A percentile compares a stretch with the other conserved stretches of the same genome.
Evolutionary conservation across 1,140 invertebrate species (phyloP).

Genomic region (Papilio polyxenes): DNA sequence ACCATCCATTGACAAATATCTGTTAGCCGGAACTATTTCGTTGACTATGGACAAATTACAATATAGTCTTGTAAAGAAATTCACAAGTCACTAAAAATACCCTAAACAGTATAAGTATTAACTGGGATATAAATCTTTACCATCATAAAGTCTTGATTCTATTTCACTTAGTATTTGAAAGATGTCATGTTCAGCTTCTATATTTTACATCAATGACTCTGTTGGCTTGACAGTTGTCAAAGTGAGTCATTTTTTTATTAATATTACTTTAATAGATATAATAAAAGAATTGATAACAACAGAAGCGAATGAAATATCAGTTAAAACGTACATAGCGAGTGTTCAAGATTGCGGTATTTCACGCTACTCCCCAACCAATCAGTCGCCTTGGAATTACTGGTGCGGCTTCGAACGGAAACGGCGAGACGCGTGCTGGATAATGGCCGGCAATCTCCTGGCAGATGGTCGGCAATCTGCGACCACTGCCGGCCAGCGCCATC

Average conservation of each 20-base stretch:
- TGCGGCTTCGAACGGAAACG: constrained; percentile 55
- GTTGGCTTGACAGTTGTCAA: background rate
- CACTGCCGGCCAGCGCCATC: constrained; percentile 58
- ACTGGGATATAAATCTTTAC: background rate
- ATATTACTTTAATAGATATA: background rate
- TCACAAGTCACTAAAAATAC: constrained; percentile 1
- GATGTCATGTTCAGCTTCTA: background rate
- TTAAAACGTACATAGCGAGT: constrained; percentile 34
- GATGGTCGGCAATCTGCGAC: constrained; percentile 57
- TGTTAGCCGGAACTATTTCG: background rate
- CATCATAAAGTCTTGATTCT: background rate
- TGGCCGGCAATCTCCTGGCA: constrained; percentile 59
- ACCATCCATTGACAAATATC: background rate
- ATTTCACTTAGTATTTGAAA: background rate
- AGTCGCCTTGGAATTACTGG: constrained; percentile 53
- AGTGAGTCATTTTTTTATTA: background rate
- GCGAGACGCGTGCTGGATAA: constrained; percentile 66
- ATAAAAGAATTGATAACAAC: constrained; percentile 29
- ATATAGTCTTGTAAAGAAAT: constrained; percentile 1
- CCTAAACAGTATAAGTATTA: background rate
- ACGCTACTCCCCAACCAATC: constrained; percentile 58
- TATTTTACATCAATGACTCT: background rate
- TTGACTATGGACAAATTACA: background rate
- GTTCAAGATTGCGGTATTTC: constrained; percentile 54
- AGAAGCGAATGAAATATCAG: constrained; percentile 30